Conservation (phyloP, 2,888 invertebrate genomes). For the Oxyscelio sp. region DNA sequence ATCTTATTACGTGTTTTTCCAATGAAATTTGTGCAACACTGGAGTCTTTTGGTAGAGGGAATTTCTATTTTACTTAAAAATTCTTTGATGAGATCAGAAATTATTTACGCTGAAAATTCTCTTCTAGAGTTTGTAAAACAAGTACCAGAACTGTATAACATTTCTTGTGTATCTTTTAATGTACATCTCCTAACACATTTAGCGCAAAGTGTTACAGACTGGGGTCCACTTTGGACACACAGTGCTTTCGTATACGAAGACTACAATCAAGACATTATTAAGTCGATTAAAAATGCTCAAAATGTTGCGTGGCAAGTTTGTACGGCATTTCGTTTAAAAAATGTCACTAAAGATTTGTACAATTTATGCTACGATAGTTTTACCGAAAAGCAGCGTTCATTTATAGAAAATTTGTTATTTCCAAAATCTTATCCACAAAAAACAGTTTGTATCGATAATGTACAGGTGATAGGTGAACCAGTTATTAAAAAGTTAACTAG, state of each 20-base stretch:
- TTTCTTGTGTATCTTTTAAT: conserved; percentile 23
- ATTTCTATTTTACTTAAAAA: conserved; percentile 30
- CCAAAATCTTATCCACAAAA: too few species aligned
- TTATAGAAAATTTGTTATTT: not conserved
- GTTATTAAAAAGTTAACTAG: too few species aligned
- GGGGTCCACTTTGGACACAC: conserved; percentile 56
- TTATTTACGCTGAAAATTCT: conserved; percentile 21
- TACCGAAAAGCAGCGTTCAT: not conserved
- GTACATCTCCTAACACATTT: conserved; percentile 42
- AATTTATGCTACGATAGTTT: not conserved
- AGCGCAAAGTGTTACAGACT: not conserved
- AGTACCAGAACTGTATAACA: conserved; percentile 31
- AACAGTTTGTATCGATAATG: too few species aligned
- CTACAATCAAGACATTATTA: conserved; percentile 39
- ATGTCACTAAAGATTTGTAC: not conserved
- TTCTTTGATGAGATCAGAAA: conserved; percentile 44
- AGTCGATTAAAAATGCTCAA: conserved; percentile 57
- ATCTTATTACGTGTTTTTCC: conserved; percentile 29
- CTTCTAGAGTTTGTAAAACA: conserved; percentile 40
- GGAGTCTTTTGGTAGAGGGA: conserved; percentile 45
- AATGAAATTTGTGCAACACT: conserved; percentile 41
- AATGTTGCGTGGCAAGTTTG: conserved; percentile 55
- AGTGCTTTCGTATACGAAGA: conserved; percentile 69
- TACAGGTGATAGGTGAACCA: too few species aligned
- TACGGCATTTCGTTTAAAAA: conserved; percentile 15